Base-by-base conservation (phyloP, 1,140 invertebrate genomes). In the Drosophila bocki region DNA sequence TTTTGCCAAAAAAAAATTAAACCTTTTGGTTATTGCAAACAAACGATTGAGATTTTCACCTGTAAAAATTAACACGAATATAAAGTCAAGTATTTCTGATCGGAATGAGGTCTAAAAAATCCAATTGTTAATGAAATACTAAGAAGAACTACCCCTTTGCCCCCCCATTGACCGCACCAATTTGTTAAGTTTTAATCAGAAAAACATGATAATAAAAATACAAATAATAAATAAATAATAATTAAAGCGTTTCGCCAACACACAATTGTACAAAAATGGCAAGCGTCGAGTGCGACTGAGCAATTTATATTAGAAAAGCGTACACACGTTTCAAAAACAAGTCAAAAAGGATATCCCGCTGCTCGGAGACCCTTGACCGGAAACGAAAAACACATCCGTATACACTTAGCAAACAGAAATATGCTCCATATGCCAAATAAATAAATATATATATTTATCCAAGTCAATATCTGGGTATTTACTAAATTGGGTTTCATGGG, bases 381-480 rank as follows among this genome's bases (percentile, higher is more conserved):
- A 45, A 83, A 80, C 56, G 50, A 50, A 59, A 19, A 64, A 63
- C 59, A 72, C 72, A 51, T 22, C 35, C 60, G 48, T 77, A 79
- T 58, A 82, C 57, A 71, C 63, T 75, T 75, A 86, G 69, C 64
- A 81, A 61, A 15, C 47, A 75, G 53, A 78, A 71, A 69, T 75
- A 81, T 86, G 63, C 71, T 63, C 71, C 53, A 64, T 82, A 86
- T 76, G 82, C 82, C 82, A 86, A 86, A 86, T 71, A 79, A 85
- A 85, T 84, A 74, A 71, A 84, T 54, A 80, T 75, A 75, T 79
- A 79, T 79, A 78, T 78, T 78, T 80, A 82, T 77, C 50, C 51
- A 77, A 71, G 22, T 44, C 5, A 26, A 56, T 2, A 64, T 22
- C 9, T 29, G 22, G 3, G 7, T 19, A 19, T 41, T 63, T 2